phyloP scores from a whole-genome alignment of 2,113 vertebrate species.

The Forbesichthys papilliferus region DNA sequence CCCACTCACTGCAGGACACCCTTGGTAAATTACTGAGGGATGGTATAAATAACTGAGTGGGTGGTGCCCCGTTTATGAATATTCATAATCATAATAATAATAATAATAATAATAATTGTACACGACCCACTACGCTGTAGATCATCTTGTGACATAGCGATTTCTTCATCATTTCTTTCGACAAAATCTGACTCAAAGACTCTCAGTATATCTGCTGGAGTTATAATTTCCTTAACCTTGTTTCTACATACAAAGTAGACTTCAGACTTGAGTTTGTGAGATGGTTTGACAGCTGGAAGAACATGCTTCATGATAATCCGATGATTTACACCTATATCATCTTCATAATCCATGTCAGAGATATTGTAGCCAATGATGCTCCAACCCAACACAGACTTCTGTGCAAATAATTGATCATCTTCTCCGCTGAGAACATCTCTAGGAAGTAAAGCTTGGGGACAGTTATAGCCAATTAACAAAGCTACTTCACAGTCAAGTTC shows the following conservation, averaged over 20 bases:
- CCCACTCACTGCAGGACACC: no score
- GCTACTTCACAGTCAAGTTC: conserved; percentile 17
- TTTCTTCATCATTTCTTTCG: neutral
- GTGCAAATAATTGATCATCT: conserved; percentile 6
- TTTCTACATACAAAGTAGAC: conserved; percentile 8
- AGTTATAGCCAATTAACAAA: conserved; percentile 20
- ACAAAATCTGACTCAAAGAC: neutral
- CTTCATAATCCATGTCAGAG: neutral
- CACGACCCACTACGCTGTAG: neutral
- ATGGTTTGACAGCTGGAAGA: neutral
- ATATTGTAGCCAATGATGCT: neutral
- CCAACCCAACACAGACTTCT: conserved; percentile 14
- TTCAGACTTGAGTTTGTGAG: conserved; percentile 21
- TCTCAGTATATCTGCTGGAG: conserved; percentile 6
- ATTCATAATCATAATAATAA: no score
- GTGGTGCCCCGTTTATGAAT: no score
- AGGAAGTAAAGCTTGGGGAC: conserved; percentile 12
- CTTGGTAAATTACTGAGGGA: no score
- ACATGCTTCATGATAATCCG: conserved; percentile 24
- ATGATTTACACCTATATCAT: conserved; percentile 14
- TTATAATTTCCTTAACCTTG: conserved; percentile 20
- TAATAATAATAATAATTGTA: no score
- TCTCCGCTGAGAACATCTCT: neutral
- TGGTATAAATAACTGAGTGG: no score
- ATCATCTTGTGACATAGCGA: neutral